Evolutionary conservation across 1,140 invertebrate species (phyloP), one percentile per base, ranked within the genome.

Genomic region (Hormaphis cornu): DNA sequence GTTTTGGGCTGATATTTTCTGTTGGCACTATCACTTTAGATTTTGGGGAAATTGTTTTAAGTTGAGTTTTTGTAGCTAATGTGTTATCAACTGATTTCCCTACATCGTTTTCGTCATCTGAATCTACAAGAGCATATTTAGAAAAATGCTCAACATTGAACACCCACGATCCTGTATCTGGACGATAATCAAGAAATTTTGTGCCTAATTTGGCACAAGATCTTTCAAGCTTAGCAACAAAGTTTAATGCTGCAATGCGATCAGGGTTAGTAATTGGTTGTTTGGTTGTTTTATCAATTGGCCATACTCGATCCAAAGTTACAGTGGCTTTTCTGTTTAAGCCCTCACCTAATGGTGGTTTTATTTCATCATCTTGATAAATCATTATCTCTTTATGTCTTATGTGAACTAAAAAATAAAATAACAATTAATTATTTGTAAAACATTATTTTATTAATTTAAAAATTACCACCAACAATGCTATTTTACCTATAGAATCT

Each of bases 141-240:
- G 94, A 97, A 78, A 98, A 98, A 80, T 98, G 95, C 71, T 94
- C 88, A 28, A 96, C 93, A 86, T 89, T 76, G 74, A 90, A 93
- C 33, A 89, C 93, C 96, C 96, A 99, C 20, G 93, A 95, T 9
- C 97, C 97, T 42, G 92, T 97, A 76, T 93, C 89, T 0, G 95
- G 90, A 1, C 91, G 82, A 78, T 98, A 99, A 75, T 98, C 95
- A 16, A 97, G 85, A 76, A 99, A 98, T 54, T 86, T 85, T 0
- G 92, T 92, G 58, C 87, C 87, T 74, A 97, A 86, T 75, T 91
- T 93, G 52, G 86, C 84, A 70, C 93, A 94, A 3, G 90, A 87
- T 54, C 86, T 82, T 44, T 92, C 85, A 44, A 99, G 77, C 76
- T 91, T 93, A 14, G 86, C 88, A 75, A 92, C 86, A 80, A 94